These are phyloP conservation scores for Bostrychus sinensis DNA, from an alignment of 2,113 vertebrate genomes.

Conservation along the genomic window DNA sequence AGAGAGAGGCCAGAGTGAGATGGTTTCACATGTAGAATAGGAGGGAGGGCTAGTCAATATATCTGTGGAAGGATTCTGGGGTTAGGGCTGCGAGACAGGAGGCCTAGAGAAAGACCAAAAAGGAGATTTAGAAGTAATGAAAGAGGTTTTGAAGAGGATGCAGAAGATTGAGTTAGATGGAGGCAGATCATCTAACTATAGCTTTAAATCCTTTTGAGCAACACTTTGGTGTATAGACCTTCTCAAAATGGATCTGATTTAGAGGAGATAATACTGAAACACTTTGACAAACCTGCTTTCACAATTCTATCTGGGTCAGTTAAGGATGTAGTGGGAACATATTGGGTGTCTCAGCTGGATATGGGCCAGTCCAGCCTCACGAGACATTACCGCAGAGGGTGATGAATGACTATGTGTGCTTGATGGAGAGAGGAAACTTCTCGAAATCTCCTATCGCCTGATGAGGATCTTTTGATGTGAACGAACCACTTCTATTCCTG, in stretches of 20 bases:
- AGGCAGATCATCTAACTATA: neutral
- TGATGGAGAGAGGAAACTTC: constrained; percentile 4
- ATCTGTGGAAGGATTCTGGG: neutral
- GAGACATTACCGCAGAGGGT: constrained; percentile 41
- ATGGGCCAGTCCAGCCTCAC: constrained; percentile 21
- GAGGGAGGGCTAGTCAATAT: too few species aligned
- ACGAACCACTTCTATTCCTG: neutral
- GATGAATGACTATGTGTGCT: constrained; percentile 36
- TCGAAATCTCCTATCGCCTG: constrained; percentile 20
- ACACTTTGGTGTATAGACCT: neutral
- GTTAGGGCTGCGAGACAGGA: neutral
- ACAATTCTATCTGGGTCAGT: constrained; percentile 2
- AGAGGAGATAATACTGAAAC: too few species aligned
- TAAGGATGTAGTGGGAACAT: neutral
- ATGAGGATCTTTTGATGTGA: constrained; percentile 30
- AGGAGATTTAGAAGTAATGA: too few species aligned
- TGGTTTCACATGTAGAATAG: too few species aligned
- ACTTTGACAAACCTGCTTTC: neutral
- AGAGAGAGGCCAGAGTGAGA: neutral
- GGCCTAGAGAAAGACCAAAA: too few species aligned
- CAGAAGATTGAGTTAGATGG: constrained; percentile 1
- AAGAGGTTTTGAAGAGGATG: constrained; percentile 31
- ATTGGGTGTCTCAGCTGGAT: constrained; percentile 38
- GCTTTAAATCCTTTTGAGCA: neutral
- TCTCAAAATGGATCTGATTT: neutral